Percentiles rank a stretch among this genome's conserved stretches.
Conservation (phyloP, 2,888 invertebrate species). For the Lymantria dispar region DNA sequence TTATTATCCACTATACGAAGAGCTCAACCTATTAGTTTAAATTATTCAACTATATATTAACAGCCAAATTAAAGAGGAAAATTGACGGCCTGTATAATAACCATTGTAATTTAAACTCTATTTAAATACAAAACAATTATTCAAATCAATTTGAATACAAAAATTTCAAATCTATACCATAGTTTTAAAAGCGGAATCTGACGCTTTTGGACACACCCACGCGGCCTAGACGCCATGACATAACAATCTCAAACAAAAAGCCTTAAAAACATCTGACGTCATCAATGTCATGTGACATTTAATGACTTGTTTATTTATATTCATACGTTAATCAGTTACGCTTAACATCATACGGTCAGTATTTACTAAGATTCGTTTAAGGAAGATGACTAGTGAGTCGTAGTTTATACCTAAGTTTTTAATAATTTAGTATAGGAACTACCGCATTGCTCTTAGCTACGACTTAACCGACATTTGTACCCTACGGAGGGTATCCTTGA, state of each 20-base stretch:
- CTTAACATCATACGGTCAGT: no score
- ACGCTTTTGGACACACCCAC: conserved; percentile 31
- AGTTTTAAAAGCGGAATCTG: conserved; percentile 1
- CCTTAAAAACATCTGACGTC: neutral
- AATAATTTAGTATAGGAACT: no score
- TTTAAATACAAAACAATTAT: conserved; percentile 6
- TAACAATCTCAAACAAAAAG: conserved; percentile 8
- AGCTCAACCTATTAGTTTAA: no score
- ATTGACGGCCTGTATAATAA: neutral
- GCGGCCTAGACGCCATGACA: conserved; percentile 26
- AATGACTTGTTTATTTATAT: neutral
- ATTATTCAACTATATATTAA: neutral
- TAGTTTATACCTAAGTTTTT: no score
- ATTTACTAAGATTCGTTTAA: no score
- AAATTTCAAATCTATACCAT: no score
- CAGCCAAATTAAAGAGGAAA: neutral
- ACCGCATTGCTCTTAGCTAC: no score
- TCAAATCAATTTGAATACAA: no score
- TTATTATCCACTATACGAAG: no score
- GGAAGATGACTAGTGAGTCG: no score
- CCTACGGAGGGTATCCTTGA: no score
- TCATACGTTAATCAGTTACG: neutral
- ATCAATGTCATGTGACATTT: conserved; percentile 4
- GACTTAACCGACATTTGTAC: no score
- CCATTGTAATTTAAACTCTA: neutral